Percentiles rank a stretch among this genome's conserved stretches.
These are phyloP conservation scores for Eilema griseolum DNA, from an alignment of 2,888 invertebrate genomes.

Conservation along the genomic window DNA sequence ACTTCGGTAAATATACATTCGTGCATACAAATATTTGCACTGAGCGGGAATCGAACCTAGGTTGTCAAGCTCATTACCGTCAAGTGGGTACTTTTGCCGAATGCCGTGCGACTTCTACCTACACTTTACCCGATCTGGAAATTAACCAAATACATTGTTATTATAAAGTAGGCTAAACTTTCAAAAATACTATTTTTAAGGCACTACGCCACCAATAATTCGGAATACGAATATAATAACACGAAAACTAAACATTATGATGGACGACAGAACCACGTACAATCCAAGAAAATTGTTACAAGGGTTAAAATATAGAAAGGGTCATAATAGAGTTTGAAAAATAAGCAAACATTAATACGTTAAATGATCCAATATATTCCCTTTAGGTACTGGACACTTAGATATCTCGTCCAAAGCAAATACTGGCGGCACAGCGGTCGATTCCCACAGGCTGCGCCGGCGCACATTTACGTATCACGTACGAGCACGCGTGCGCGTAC, in stretches of 20 bases:
- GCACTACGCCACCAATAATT: background rate
- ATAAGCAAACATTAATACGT: conserved; percentile 16
- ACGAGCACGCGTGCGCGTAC: conserved; percentile 79
- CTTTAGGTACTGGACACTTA: conserved; percentile 17
- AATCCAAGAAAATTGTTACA: background rate
- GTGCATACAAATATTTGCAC: too few species aligned
- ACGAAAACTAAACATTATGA: background rate
- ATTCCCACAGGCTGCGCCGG: conserved; percentile 70
- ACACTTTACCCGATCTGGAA: background rate
- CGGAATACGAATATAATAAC: too few species aligned
- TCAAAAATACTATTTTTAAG: too few species aligned
- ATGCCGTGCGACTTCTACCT: background rate
- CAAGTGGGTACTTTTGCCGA: background rate
- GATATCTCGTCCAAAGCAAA: conserved; percentile 25
- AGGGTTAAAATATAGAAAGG: background rate
- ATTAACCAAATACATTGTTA: background rate
- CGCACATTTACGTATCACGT: conserved; percentile 72
- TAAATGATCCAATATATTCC: conserved; percentile 16
- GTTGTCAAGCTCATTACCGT: background rate
- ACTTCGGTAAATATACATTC: too few species aligned
- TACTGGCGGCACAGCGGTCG: conserved; percentile 26
- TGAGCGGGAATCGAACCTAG: too few species aligned
- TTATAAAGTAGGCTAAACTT: too few species aligned
- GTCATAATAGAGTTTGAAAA: background rate
- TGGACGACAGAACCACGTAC: background rate